These are phyloP conservation scores for Penaeus indicus DNA, from an alignment of 1,140 invertebrate genomes.

Conservation along the genomic window DNA sequence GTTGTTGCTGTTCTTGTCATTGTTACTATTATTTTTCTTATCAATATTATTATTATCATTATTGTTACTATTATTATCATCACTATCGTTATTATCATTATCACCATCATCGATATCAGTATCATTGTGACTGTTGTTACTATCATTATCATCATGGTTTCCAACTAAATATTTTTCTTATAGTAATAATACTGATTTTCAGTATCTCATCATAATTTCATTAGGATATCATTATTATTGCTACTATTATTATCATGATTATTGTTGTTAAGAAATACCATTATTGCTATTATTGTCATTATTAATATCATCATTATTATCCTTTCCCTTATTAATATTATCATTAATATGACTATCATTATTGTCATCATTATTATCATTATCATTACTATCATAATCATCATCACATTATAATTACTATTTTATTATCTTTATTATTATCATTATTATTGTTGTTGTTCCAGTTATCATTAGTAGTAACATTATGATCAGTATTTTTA, in stretches of 20 bases:
- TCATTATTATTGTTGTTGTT: too few relatives aligned
- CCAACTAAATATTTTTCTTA: neutral
- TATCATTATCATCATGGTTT: neutral
- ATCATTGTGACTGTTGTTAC: neutral
- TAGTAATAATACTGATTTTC: too few relatives aligned
- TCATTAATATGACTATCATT: too few relatives aligned
- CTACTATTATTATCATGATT: neutral
- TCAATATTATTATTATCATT: constrained; percentile 17
- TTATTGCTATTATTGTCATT: constrained; percentile 9
- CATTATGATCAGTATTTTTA: too few relatives aligned
- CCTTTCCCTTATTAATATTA: too few relatives aligned
- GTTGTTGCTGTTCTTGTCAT: neutral
- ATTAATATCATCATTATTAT: too few relatives aligned
- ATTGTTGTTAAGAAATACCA: neutral
- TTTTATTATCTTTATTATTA: too few relatives aligned
- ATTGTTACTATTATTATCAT: neutral
- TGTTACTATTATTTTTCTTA: neutral
- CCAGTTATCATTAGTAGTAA: too few relatives aligned
- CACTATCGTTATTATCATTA: neutral
- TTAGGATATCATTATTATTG: neutral
- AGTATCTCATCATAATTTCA: neutral
- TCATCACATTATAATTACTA: too few relatives aligned
- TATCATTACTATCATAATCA: too few relatives aligned
- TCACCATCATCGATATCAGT: neutral
- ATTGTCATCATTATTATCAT: too few relatives aligned